Evolutionary conservation across 2,888 invertebrate genomes (phyloP), one percentile per base, ranked within the genome.

Genomic region (Lobophora halterata): DNA sequence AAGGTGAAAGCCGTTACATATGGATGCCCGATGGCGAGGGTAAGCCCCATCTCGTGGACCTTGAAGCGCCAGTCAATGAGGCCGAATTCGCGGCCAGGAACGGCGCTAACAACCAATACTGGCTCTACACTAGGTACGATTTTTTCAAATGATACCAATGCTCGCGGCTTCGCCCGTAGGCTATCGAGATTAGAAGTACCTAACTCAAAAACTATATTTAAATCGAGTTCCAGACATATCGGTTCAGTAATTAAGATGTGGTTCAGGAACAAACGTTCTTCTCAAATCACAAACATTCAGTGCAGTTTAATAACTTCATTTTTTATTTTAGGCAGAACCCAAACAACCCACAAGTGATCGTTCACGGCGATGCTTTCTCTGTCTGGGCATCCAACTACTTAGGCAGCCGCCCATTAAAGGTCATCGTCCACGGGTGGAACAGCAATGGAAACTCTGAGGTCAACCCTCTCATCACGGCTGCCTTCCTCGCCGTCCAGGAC

Each of bases 21-120:
- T 86, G 83, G 82, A 81, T 86, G 71, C 75, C 80, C 1, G 76
- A 86, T 55, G 71, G 74, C n/a, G 62, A 79, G 0, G 80, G 76
- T 1, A 55, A 53, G 0, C 74, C 78, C 0, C 11, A 11, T n/a
- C 59, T 87, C 1, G 79, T 82, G 3, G 85, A 87, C 47, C 56
- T 86, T 1, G 47, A 68, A 1, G 68, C 59, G 5, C 70, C 68
- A 0, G 65, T 65, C 1, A 59, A 72, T 9, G 46, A 65, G 5
- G 26, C 16, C 0, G 2, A 60, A 0, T 13, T 65, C 1, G 34
- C 26, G 1, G 10, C 55, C n/a, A 74, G 73, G 43, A 79, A 72
- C 42, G 80, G 79, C 5, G 74, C 72, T 6, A 60, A 74, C 41
- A 85, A 83, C 45, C 59, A 65, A 29, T 80, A 80, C 52, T 76